Base-by-base conservation (phyloP, 2,113 vertebrate genomes). In the Perccottus glenii region DNA sequence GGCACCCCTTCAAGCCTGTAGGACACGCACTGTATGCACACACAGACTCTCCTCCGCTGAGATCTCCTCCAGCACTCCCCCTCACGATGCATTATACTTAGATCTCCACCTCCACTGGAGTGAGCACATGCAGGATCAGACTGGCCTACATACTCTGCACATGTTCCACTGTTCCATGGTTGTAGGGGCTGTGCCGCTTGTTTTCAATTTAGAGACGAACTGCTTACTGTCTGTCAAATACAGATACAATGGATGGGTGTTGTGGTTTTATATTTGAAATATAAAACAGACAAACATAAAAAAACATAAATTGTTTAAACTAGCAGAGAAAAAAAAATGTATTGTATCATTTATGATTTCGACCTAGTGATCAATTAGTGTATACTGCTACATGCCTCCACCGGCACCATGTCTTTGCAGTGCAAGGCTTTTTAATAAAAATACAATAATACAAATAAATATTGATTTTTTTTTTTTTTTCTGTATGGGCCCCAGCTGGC, bases 41-140 rank as follows among this genome's bases (percentile, higher is more conserved):
- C 60, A 82, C 72, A 53, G 67, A 69, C 83, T 85, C 75, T 75
- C 71, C 66, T 77, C 79, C 77, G 45, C 82, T 56, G 77, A 87
- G 79, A 85, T 87, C 81, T 84, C 88, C 87, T 80, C 72, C 81
- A 70, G 79, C 76, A 82, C 85, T 85, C 89, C 85, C 86, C 87
- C 87, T 85, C 87, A 85, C 80, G 64, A 78, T 78, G 83, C 81
- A 86, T 85, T 86, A 83, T 87, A 88, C 89, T 87, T 90, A 88
- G 86, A 90, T 88, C 87, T 87, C 89, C 84, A 89, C 89, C 89
- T 90, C 89, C 87, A 84, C 87, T 85, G 78, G 75, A 71, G 82
- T 77, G 76, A 87, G 88, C 81, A 75, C 85, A 83, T 78, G 72
- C 80, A 78, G 71, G 63, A 80, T 82, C 75, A 86, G 75, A 79